Evolutionary conservation across 2,797 vertebrate genomes (phyloP).

Genomic region (Diglossa cyanea): DNA sequence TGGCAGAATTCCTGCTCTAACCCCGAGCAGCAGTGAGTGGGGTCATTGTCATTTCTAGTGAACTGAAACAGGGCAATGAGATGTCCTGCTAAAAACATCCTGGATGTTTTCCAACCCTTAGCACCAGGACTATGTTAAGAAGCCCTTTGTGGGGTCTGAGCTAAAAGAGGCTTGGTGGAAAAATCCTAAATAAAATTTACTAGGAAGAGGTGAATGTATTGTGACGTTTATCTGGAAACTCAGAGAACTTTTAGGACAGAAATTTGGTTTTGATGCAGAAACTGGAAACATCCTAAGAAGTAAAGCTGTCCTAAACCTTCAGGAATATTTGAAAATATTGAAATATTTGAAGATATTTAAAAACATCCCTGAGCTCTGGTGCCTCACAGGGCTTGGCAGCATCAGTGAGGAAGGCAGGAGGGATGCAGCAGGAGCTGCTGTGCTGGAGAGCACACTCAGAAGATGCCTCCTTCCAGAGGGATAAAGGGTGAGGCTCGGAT

Average conservation of each 20-base stretch:
- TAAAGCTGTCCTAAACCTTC: not conserved
- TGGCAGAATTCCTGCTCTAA: not conserved
- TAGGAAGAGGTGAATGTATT: not conserved
- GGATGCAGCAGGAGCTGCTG: not conserved
- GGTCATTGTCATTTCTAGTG: not conserved
- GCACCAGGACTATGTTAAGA: not conserved
- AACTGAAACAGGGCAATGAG: not conserved
- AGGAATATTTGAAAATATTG: not conserved
- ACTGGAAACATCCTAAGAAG: not conserved
- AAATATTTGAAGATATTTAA: not conserved
- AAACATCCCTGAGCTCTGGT: not conserved
- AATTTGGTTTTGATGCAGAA: not conserved
- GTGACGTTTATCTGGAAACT: not conserved
- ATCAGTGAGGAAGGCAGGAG: accelerated
- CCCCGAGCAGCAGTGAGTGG: accelerated
- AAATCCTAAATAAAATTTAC: not conserved
- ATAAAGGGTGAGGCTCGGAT: not conserved
- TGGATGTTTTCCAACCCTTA: not conserved
- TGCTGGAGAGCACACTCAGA: not conserved
- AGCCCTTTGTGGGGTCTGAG: not conserved
- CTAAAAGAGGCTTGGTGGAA: not conserved
- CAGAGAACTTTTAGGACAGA: not conserved
- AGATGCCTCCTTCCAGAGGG: not conserved
- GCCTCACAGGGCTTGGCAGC: not conserved
- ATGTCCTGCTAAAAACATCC: not conserved